phyloP scores from a whole-genome alignment of 2,797 vertebrate species.

The Ceyx erithaca region DNA sequence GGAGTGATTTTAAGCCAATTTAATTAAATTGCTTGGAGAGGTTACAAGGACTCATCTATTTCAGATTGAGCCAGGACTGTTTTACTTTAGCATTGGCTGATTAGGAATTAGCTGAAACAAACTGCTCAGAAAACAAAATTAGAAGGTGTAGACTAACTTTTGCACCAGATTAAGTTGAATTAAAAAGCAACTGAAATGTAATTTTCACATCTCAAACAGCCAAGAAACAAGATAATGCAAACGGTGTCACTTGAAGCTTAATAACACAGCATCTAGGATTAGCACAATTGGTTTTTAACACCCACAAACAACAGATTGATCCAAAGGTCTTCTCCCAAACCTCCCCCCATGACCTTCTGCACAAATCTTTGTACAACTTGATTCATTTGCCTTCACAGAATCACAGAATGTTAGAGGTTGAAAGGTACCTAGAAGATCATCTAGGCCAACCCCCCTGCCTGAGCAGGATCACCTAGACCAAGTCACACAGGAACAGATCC shows the following conservation, averaged over 20 bases:
- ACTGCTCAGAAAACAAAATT: slow-evolving; percentile 39
- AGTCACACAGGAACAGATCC: too few relatives aligned
- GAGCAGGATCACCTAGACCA: too few relatives aligned
- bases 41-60: background rate
- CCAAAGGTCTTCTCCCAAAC: background rate
- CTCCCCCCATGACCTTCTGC: background rate
- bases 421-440: too few relatives aligned
- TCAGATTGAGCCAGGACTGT: slow-evolving; percentile 19
- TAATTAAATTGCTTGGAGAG: slow-evolving; percentile 39
- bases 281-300: slow-evolving; percentile 14
- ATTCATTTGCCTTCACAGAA: background rate
- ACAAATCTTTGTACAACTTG: background rate
- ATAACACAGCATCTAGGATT: background rate
- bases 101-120: slow-evolving; percentile 40
- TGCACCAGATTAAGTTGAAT: slow-evolving; percentile 52
- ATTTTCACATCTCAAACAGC: slow-evolving; percentile 48
- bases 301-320: background rate
- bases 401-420: too few relatives aligned
- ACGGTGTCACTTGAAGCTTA: slow-evolving; percentile 7
- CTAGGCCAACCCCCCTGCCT: too few relatives aligned
- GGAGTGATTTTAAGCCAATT: slow-evolving; percentile 23
- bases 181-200: slow-evolving; percentile 53
- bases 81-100: slow-evolving; percentile 10
- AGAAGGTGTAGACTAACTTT: slow-evolving; percentile 20
- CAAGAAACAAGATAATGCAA: slow-evolving; percentile 37